Conservation (phyloP, 1,140 invertebrate species). For the Trichomalopsis sarcophagae region DNA sequence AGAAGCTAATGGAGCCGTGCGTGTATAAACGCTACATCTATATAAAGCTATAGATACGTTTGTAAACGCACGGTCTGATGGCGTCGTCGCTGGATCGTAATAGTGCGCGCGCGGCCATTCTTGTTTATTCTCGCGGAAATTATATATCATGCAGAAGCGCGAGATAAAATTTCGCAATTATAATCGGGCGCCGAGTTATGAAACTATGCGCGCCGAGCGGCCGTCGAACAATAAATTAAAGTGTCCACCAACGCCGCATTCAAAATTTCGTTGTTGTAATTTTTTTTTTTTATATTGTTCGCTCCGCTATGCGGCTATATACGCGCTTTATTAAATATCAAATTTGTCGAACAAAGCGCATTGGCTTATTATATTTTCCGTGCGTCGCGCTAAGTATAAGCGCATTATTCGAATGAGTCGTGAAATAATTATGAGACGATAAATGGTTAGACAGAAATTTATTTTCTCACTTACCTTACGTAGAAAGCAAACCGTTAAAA, state of each 20-base stretch:
- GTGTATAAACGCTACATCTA: not conserved
- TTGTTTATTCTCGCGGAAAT: slow-evolving; percentile 41
- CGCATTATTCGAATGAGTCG: no score
- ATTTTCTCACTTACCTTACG: not conserved
- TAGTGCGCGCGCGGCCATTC: not conserved
- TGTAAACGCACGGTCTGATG: not conserved
- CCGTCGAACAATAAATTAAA: not conserved
- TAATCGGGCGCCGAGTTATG: not conserved
- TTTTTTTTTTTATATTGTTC: no score
- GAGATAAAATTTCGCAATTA: slow-evolving; percentile 30
- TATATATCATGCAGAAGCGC: slow-evolving; percentile 1
- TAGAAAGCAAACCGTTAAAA: not conserved
- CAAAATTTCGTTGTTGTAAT: not conserved
- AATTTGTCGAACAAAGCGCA: no score
- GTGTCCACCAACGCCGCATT: not conserved
- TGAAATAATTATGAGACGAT: no score
- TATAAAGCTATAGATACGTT: not conserved
- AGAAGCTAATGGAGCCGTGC: slow-evolving; percentile 20
- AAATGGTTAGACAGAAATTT: no score
- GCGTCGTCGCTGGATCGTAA: not conserved
- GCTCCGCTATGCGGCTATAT: no score
- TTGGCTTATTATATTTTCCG: no score
- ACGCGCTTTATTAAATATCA: no score
- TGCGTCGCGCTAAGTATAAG: no score
- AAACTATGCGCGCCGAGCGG: not conserved